phyloP scores from a whole-genome alignment of 2,888 invertebrate species.

The Mystacides longicornis region DNA sequence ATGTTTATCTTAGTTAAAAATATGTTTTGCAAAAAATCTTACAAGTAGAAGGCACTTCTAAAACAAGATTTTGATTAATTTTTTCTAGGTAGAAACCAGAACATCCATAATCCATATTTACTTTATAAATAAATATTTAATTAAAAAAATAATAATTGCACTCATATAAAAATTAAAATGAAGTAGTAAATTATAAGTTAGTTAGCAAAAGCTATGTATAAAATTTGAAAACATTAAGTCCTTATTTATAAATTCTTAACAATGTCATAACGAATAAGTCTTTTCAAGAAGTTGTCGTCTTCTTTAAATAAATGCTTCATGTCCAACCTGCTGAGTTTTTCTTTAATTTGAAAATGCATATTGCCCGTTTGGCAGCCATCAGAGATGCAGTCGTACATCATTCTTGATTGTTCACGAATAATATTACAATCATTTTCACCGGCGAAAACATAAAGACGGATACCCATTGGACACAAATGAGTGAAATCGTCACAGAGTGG shows the following conservation, averaged over 20 bases:
- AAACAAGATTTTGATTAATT: too few relatives aligned
- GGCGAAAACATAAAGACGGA: slow-evolving; percentile 21
- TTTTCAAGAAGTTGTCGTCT: slow-evolving; percentile 20
- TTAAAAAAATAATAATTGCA: too few relatives aligned
- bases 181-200: too few relatives aligned
- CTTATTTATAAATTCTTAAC: slow-evolving; percentile 10
- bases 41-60: too few relatives aligned
- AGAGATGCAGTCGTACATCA: slow-evolving; percentile 21
- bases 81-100: too few relatives aligned
- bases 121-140: too few relatives aligned
- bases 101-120: too few relatives aligned
- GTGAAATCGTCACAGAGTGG: slow-evolving; percentile 16
- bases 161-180: too few relatives aligned
- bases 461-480: slow-evolving; percentile 12
- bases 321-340: slow-evolving; percentile 9
- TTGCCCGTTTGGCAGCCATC: slow-evolving; percentile 17
- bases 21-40: too few relatives aligned
- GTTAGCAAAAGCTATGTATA: too few relatives aligned
- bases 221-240: too few relatives aligned
- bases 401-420: slow-evolving; percentile 18
- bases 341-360: slow-evolving; percentile 22
- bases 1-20: too few relatives aligned
- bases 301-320: slow-evolving; percentile 12
- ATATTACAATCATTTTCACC: slow-evolving; percentile 12
- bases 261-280: slow-evolving; percentile 22